phyloP scores from a whole-genome alignment of 2,797 vertebrate species.

The Gila robusta region DNA sequence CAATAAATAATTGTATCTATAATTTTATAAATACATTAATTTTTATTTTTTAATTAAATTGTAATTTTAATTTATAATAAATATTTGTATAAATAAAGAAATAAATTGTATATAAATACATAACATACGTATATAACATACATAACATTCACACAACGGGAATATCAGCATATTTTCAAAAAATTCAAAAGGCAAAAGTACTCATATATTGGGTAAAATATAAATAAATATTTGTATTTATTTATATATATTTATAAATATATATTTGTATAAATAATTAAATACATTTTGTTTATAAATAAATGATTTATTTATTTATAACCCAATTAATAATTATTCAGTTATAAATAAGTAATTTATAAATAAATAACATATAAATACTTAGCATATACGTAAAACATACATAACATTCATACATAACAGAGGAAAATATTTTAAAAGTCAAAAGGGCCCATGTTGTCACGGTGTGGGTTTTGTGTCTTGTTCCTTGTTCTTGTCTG shows the following conservation, averaged over 20 bases:
- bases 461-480: too few relatives aligned
- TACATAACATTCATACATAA: neutral
- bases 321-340: too few relatives aligned
- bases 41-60: neutral
- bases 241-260: neutral
- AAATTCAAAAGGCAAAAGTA: neutral
- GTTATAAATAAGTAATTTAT: neutral
- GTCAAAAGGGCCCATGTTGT: neutral
- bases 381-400: neutral
- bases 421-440: neutral
- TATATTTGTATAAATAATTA: neutral
- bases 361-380: neutral
- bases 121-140: neutral
- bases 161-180: neutral
- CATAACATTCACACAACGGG: neutral
- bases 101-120: neutral
- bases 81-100: neutral
- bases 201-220: neutral
- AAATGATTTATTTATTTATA: neutral
- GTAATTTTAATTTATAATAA: neutral
- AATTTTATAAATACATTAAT: neutral
- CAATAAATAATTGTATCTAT: neutral
- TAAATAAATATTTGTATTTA: neutral
- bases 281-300: neutral
- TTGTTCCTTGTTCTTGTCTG: too few relatives aligned